phyloP scores from a whole-genome alignment of 2,113 vertebrate species.

The Rana temporaria region DNA sequence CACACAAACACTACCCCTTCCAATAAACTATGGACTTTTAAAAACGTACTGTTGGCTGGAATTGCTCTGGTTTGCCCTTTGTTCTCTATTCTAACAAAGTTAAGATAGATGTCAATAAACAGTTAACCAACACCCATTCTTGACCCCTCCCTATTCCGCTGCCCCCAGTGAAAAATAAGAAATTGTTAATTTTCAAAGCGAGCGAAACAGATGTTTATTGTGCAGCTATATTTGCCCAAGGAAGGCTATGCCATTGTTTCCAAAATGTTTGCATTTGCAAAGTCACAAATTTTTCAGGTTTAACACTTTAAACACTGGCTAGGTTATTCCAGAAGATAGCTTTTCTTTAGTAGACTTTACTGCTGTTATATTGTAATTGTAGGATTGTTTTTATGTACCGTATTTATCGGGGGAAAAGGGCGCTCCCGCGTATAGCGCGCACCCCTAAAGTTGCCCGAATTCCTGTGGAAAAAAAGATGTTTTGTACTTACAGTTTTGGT shows the following conservation, averaged over 20 bases:
- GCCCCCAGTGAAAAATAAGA: neutral
- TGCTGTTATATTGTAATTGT: no score
- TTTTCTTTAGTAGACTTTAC: no score
- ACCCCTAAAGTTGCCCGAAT: no score
- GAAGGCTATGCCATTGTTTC: slow-evolving; percentile 28
- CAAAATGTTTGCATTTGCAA: slow-evolving; percentile 15
- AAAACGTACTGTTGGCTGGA: neutral
- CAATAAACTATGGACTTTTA: neutral
- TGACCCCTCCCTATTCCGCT: neutral
- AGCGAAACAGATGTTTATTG: slow-evolving; percentile 13
- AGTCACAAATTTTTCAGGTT: neutral
- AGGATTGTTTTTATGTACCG: no score
- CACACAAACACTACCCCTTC: neutral
- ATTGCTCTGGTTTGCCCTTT: slow-evolving; percentile 12
- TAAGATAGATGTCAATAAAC: slow-evolving; percentile 18
- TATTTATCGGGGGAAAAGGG: no score
- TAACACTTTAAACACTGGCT: neutral
- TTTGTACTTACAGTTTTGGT: no score
- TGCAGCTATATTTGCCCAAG: slow-evolving; percentile 8
- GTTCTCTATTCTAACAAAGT: neutral
- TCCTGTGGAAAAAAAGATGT: no score
- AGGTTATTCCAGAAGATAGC: no score
- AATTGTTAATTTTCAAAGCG: slow-evolving; percentile 27
- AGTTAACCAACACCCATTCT: slow-evolving; percentile 6
- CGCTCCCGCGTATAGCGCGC: no score